A percentile compares a stretch with the other conserved stretches of the same genome.
Conservation (phyloP, 2,888 invertebrate species). For the Caradrina kadenii region DNA sequence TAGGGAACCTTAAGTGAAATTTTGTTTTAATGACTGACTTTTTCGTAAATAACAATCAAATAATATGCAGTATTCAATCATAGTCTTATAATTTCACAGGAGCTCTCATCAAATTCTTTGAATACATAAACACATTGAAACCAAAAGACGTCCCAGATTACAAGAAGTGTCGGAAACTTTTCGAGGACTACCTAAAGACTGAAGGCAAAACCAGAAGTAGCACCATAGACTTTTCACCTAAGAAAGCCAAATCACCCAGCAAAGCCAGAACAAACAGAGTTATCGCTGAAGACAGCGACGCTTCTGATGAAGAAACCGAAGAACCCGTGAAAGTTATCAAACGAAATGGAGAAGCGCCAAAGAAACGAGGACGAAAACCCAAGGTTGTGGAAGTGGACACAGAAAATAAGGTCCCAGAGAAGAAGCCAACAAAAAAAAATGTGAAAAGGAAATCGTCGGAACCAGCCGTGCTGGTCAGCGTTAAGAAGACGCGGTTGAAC, state of each 20-base stretch:
- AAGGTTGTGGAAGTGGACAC: constrained; percentile 68
- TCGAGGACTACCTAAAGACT: constrained; percentile 92
- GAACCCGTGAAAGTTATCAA: constrained; percentile 53
- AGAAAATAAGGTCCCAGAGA: constrained; percentile 77
- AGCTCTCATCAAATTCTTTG: constrained; percentile 92
- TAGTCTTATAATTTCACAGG: constrained; percentile 76
- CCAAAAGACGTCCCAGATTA: constrained; percentile 94
- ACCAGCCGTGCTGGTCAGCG: constrained; percentile 74
- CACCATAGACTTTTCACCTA: constrained; percentile 90
- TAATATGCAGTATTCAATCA: neutral
- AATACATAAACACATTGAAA: constrained; percentile 92
- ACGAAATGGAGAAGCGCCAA: constrained; percentile 61
- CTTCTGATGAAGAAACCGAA: constrained; percentile 56
- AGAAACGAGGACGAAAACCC: constrained; percentile 65
- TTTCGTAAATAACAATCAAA: neutral
- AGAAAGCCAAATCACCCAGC: constrained; percentile 59
- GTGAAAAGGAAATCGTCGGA: constrained; percentile 79
- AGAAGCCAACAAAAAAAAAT: constrained; percentile 64
- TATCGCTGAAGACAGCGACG: constrained; percentile 48
- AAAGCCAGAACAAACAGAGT: constrained; percentile 66
- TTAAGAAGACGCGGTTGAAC: constrained; percentile 79
- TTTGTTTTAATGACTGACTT: too few species aligned
- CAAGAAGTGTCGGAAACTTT: constrained; percentile 92
- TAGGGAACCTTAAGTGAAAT: too few species aligned
- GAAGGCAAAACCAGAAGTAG: constrained; percentile 90